Base-by-base conservation (phyloP, 1,140 invertebrate species). In the Cylas formicarius region DNA sequence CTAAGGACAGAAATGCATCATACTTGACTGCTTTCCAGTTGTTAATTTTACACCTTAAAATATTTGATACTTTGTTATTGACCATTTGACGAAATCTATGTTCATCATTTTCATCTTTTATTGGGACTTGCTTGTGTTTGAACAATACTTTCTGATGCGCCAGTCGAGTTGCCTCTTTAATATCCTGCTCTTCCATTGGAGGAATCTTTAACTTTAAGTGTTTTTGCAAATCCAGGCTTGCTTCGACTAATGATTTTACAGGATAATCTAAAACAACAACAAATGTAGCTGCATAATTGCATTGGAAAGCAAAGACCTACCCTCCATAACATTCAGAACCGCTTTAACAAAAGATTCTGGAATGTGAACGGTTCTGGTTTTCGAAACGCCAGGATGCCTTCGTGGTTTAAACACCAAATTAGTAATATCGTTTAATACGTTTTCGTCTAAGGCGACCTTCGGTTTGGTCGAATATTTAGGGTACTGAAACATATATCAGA, bases 21-120 rank as follows among this genome's bases (percentile, higher is more conserved):
- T 85, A 91, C 3, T 75, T 59, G 10, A 88, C 70, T n/a, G 80
- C 71, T 50, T 73, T 70, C 84, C 86, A 90, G 39, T 74, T 70
- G 60, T 84, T 82, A 1, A 81, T 60, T 37, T 74, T 71, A 13
- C 23, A 41, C 44, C 28, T 76, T 24, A 83, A 56, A 26, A 73
- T 56, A 42, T 65, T 68, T 42, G 53, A 46, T 1, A 69, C 33
- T 52, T 61, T 65, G 55, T 51, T 57, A 33, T 50, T 43, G 18
- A 62, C 28, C 22, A 42, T 55, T 34, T 61, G 49, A 29, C 45
- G 23, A 28, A 58, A 57, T 33, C 44, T 53, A 26, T 31, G 7
- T 48, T 47, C 35, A 32, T 61, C 57, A 70, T 68, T 61, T 80
- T 80, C 2, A 76, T 58, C 37, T 71, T 70, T 44, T 63, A 62